phyloP scores from a whole-genome alignment of 2,113 vertebrate species.

The Drymodes brunneopygia region DNA sequence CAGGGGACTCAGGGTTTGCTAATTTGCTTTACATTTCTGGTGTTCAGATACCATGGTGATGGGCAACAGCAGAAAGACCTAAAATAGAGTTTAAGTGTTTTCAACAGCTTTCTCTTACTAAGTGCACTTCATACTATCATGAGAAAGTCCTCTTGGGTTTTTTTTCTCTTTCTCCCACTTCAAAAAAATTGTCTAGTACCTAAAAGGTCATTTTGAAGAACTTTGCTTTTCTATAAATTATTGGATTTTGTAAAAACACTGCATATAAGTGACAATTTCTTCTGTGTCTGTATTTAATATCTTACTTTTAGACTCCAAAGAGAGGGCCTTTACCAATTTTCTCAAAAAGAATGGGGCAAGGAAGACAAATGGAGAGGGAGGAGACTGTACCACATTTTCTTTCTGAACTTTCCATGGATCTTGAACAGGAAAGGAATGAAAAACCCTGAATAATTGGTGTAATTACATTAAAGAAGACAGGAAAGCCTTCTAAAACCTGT shows the following conservation, averaged over 20 bases:
- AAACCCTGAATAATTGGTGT: background rate
- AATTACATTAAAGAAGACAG: background rate
- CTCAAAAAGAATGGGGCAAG: background rate
- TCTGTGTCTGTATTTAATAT: background rate
- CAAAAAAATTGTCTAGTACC: conserved; percentile 40
- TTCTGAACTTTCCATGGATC: background rate
- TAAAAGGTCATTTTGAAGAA: conserved; percentile 57
- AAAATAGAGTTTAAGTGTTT: conserved; percentile 40
- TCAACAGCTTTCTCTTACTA: conserved; percentile 49
- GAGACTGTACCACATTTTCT: background rate
- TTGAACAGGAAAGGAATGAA: background rate
- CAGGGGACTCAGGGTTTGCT: background rate
- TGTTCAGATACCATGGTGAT: conserved; percentile 49
- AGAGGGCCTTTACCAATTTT: background rate
- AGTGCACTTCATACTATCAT: conserved; percentile 29
- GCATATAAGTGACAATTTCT: background rate
- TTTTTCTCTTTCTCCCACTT: conserved; percentile 26
- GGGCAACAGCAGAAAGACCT: conserved; percentile 24
- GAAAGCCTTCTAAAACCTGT: background rate
- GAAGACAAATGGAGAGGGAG: background rate
- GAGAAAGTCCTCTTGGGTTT: background rate
- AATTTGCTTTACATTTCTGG: conserved; percentile 6
- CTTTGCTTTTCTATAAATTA: conserved; percentile 42
- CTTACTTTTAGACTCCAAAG: background rate
- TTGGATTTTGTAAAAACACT: conserved; percentile 30